Base-by-base conservation (phyloP, 1,140 invertebrate species). In the Musca domestica region DNA sequence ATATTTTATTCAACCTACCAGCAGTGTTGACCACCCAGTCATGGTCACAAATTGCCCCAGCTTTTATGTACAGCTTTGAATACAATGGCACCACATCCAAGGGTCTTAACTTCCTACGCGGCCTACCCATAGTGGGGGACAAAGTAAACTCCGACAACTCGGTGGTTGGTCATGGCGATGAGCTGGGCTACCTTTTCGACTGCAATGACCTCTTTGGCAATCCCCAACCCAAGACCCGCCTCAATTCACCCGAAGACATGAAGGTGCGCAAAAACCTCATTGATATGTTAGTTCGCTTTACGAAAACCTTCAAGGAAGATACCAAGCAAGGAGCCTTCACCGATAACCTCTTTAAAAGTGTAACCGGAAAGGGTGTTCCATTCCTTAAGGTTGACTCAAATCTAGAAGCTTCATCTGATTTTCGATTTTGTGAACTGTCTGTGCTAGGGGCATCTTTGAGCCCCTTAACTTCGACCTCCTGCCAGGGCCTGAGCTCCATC, bases 41-140 rank as follows among this genome's bases (percentile, higher is more conserved):
- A 7, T 92, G 90, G 90, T 85, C 86, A 0, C 82, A 83, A 49
- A 77, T 81, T 2, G 84, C 85, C 0, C 84, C 87, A 0, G 83
- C 88, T 0, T 91, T 85, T 72, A 82, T 92, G 22, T 92, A 92
- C 74, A 88, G 88, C 73, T 92, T 92, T 73, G 90, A 92, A 66
- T 87, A 91, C 68, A 80, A 83, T 10, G 86, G 87, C 9, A 88
- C 87, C 61, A 81, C 84, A 27, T 87, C 83, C 12, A 86, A 85
- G 64, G 88, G 88, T 5, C 83, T 83, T 9, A 83, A 84, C 51
- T 91, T 92, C 72, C 77, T 92, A 1, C 78, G 80, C 17, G 89
- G 88, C 6, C 76, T 88, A 2, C 85, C 88, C 4, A 76, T 91
- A n/a, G 84, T 85, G 15, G 78, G 83, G 61, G 70, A 73, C 70